Evolutionary conservation across 2,888 invertebrate species (phyloP), one percentile per base, ranked within the genome.

Genomic region (Troilus luridus): DNA sequence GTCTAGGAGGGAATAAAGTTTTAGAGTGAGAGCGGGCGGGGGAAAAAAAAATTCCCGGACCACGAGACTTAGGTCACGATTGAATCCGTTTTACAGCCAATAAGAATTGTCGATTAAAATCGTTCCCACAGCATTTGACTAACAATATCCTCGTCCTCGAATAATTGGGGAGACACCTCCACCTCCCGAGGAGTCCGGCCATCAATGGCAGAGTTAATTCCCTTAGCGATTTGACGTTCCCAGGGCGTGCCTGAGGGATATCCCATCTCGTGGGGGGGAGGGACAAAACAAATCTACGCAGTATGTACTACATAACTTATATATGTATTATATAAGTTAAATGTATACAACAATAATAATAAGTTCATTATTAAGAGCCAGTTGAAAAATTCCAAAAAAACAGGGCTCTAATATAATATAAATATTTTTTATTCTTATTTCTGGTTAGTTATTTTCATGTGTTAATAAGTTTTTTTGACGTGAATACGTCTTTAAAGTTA

Each of bases 61-160:
- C 85, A 58, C 85, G 85, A 85, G 85, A 58, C 56, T n/a, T 56
- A 58, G 56, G 85, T 85, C 85, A 85, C 85, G 85, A 85, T 85
- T 58, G 85, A 56, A n/a, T 85, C 85, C 85, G 56, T 85, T 85
- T 85, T 85, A 85, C 56, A 85, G 85, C 56, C 85, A 85, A 85
- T 85, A 85, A 85, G 85, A 85, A 56, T 85, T 85, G 85, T 56
- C 85, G 85, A 85, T 85, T 85, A 85, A 85, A 85, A 85, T 85
- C 85, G 85, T 85, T 85, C 85, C 85, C 85, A 85, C 85, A 8
- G 81, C 85, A 85, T 85, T 85, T 85, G 85, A 85, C 85, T 85
- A 85, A 85, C 85, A 85, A 85, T 85, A 85, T 85, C 85, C 85
- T n/a, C 14, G 14, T 21, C n/a, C 56, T 85, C 9, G 85, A 85